Evolutionary conservation across 2,888 invertebrate species (phyloP), one percentile per base, ranked within the genome.

Genomic region (Stenotaenia linearis): DNA sequence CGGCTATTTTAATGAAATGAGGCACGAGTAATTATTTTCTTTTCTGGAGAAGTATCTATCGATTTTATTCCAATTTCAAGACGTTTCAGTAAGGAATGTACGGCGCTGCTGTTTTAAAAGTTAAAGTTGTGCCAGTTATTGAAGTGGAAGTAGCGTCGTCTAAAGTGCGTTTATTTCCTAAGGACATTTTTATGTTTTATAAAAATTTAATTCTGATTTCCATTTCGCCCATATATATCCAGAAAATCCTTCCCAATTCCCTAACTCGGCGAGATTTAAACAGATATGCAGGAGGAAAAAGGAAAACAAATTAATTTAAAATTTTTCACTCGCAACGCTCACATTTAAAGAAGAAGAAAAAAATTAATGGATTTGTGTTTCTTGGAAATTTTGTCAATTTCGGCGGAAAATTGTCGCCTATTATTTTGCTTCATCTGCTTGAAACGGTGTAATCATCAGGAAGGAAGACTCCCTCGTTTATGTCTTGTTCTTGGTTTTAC

Each of bases 381-480:
- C n/a, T 40, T 40, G 12, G 40, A 15, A 40, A 40, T 40, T 40
- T 10, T n/a, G 40, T 50, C 5, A 32, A 9, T 32, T 32, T 32
- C 32, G 9, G 5, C 9, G 32, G 32, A 9, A 32, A 32, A 32
- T 6, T 32, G 32, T 32, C 32, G 32, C 32, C 5, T 9, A 50
- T 18, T 18, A 50, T n/a, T 50, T n/a, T 18, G 50, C 18, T n/a
- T 50, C 7, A 18, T 50, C 50, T 50, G 50, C 21, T 50, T 50
- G 50, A 50, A 50, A 50, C 50, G 32, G 45, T 12, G 69, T 25
- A 69, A 28, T 69, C 69, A 69, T 28, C 69, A 69, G 69, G 69
- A 69, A 69, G 69, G 69, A 69, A 69, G 69, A 28, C 69, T 69
- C 69, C 69, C 69, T 25, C 69, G 69, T 69, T 69, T 69, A 69